These are phyloP conservation scores for Eulemur macaco DNA, from an alignment of 2,113 vertebrate species.

Conservation along the genomic window DNA sequence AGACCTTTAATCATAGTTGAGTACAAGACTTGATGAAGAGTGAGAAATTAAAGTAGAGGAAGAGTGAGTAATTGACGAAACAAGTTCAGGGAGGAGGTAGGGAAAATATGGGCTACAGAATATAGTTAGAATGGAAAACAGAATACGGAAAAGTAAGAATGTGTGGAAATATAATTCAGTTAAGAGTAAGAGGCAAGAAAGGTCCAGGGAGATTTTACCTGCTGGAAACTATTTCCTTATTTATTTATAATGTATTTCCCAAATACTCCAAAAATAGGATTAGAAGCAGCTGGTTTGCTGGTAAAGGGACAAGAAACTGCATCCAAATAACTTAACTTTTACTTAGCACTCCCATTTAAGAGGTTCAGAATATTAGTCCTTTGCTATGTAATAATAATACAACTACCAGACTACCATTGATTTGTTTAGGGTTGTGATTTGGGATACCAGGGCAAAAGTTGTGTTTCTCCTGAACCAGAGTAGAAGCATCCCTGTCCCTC, in stretches of 20 bases:
- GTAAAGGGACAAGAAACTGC: conserved; percentile 14
- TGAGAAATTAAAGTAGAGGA: neutral
- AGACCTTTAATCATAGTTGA: neutral
- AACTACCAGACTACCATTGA: neutral
- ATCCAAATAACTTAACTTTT: conserved; percentile 43
- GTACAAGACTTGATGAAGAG: neutral
- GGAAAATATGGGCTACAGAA: neutral
- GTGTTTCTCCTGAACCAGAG: neutral
- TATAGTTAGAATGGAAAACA: neutral
- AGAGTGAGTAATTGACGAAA: neutral
- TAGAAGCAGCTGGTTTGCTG: conserved; percentile 11
- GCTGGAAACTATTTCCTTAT: conserved; percentile 39
- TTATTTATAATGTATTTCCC: conserved; percentile 34
- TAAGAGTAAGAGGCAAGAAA: neutral
- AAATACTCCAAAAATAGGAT: neutral
- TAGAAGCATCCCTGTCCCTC: neutral
- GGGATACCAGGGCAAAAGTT: neutral
- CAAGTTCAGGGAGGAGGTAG: neutral
- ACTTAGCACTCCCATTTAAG: neutral
- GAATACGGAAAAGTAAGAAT: neutral
- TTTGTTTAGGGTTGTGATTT: neutral
- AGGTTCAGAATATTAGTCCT: neutral
- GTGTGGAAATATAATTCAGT: neutral
- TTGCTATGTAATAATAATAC: neutral
- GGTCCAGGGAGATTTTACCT: neutral